A percentile compares a stretch with the other conserved stretches of the same genome.
phyloP scores from a whole-genome alignment of 35 echinoderm and acorn worm species.

The Ophiothrix spiculata region DNA sequence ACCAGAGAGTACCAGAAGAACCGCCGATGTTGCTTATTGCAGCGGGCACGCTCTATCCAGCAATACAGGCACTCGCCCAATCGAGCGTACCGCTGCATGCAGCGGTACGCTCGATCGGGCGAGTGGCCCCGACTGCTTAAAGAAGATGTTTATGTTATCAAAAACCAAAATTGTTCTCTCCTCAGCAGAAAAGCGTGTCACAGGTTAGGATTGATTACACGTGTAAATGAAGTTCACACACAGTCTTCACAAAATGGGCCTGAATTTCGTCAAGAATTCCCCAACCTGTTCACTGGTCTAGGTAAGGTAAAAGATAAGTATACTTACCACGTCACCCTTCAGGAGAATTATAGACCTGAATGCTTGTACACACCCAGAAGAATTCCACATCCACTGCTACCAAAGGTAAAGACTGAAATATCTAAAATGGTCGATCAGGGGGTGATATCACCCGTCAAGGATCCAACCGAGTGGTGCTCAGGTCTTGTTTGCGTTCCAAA shows the following conservation, averaged over 20 bases:
- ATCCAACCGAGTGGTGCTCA: slow-evolving; percentile 63
- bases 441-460: slow-evolving; percentile 51
- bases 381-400: slow-evolving; percentile 42
- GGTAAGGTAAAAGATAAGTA: slow-evolving; percentile 33
- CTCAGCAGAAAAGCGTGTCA: slow-evolving; percentile 36
- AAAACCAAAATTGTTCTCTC: slow-evolving; percentile 29
- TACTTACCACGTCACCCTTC: slow-evolving; percentile 26
- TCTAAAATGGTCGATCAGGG: slow-evolving; percentile 35
- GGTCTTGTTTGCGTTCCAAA: slow-evolving; percentile 47
- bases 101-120: too few relatives aligned
- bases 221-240: slow-evolving; percentile 13
- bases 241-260: not conserved
- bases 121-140: too few relatives aligned
- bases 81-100: too few relatives aligned
- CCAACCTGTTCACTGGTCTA: slow-evolving; percentile 37
- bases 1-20: too few relatives aligned
- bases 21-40: too few relatives aligned
- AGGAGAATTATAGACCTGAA: slow-evolving; percentile 20
- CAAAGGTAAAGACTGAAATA: slow-evolving; percentile 39
- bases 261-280: slow-evolving; percentile 14
- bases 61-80: too few relatives aligned
- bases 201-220: slow-evolving; percentile 19
- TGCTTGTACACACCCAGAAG: slow-evolving; percentile 38
- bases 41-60: too few relatives aligned
- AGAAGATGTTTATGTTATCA: too few relatives aligned